Evolutionary conservation across 2,888 invertebrate genomes (phyloP).

Genomic region (Hirtodrosophila alboralis): DNA sequence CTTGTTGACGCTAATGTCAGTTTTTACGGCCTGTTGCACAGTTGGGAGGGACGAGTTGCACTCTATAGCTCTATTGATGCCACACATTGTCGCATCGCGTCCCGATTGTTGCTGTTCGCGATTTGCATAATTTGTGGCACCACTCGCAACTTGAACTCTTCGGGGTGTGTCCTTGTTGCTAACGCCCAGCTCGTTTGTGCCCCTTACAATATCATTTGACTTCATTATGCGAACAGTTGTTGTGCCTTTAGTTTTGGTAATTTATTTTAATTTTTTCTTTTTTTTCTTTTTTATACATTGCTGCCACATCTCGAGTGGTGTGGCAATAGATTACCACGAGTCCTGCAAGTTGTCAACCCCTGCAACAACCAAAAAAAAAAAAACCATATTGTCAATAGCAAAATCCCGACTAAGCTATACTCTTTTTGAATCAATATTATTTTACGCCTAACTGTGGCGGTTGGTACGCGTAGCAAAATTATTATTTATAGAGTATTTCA

Average conservation of each 20-base stretch:
- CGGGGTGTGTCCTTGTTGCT: background rate
- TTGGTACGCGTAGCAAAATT: no score
- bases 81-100: conserved; percentile 28
- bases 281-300: no score
- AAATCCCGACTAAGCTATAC: no score
- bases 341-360: conserved; percentile 34
- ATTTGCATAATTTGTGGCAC: conserved; percentile 77
- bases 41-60: conserved; percentile 22
- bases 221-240: conserved; percentile 83
- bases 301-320: conserved; percentile 18
- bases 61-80: conserved; percentile 20
- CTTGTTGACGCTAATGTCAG: conserved; percentile 74
- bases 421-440: no score
- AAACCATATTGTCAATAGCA: no score
- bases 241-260: conserved; percentile 83
- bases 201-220: conserved; percentile 67
- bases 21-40: conserved; percentile 65
- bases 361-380: no score
- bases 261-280: conserved; percentile 81
- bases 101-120: conserved; percentile 30
- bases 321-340: conserved; percentile 42
- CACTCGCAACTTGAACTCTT: conserved; percentile 13
- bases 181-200: conserved; percentile 71
- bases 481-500: no score
- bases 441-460: no score